Base-by-base conservation (phyloP, 1,140 invertebrate genomes). In the Stegodyphus dumicola region DNA sequence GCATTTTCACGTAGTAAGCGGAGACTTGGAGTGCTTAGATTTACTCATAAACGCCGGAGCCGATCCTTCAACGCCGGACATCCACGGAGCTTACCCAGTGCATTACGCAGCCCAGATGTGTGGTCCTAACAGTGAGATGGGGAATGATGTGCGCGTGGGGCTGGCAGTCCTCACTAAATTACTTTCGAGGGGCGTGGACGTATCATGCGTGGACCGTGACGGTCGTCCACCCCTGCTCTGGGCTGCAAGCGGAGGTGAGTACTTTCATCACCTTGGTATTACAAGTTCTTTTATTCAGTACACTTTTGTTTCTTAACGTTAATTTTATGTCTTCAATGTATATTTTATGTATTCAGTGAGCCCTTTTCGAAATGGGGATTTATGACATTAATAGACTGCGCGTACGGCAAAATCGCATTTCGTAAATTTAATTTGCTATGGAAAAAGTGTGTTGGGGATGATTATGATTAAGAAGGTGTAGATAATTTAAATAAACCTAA, bases 71-170 rank as follows among this genome's bases (percentile, higher is more conserved):
- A 95, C 95, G 0, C 94, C 96, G 0, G 98, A 99, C 91, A 94
- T 96, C 80, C 96, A 99, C 89, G 96, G 96, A 6, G 98, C 98
- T 10, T 97, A 95, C 89, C 97, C 98, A 0, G 91, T 99, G 48
- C 98, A 99, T 90, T 99, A 99, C 91, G 97, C 98, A 0, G 97
- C 97, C 18, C 97, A 99, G 91, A 97, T 98, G 93, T 97, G 96
- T 89, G 96, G 95, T 2, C 93, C 94, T 17, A 93, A 93, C 6
- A 93, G 93, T 10, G 94, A 94, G 85, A 93, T 93, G 83, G 94
- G 94, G 60, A 89, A 90, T 84, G 90, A 91, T 88, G 88, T 88
- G 10, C 17, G 70, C 13, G 86, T 71, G 15, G 88, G 87, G 10
- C 64, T 89, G 3, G n/a, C 60, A 15, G 86, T 89, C 52, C 85